Base-by-base conservation (phyloP, 1,140 invertebrate genomes). In the Eurosta solidaginis region DNA sequence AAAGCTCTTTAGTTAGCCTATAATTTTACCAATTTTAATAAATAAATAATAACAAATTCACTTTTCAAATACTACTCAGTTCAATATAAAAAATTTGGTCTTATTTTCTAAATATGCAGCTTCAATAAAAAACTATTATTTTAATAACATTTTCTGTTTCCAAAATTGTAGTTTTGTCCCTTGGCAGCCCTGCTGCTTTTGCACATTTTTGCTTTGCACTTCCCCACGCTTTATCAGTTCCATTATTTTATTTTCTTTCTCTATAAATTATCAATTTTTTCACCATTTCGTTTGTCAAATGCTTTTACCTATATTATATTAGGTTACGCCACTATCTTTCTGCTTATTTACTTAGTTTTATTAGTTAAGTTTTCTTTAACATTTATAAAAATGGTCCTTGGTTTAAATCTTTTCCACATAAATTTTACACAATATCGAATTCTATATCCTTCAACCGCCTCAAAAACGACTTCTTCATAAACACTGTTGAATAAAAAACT, bases 401-500 rank as follows among this genome's bases (percentile, higher is more conserved):
- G n/a, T n/a, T n/a, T n/a, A n/a, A n/a, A n/a, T 40, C 59, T 7
- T 7, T 40, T 20, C 33, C 29, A 68, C 59, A 29, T 68, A 40
- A 68, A 68, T 68, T 68, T 68, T 36, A 68, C 10, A n/a, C 6
- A 68, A 68, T n/a, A 40, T 12, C 59, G n/a, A 20, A 68, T 40
- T 68, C 36, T 17, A 68, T 68, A 40, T 68, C n/a, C 27, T 33
- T 68, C 59, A 36, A 68, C 59, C 59, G 59, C 59, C 40, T 68
- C 33, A 68, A 40, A 17, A 20, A 9, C 12, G 33, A 68, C 33
- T 68, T 50, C 54, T 63, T 17, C 27, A 68, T n/a, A 68, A 40
- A 68, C 14, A 59, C 54, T 68, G 33, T 68, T 40, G 59, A 68
- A 40, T 40, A 68, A 68, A 68, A 20, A 68, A 40, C 59, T 59